Evolutionary conservation across 2,888 invertebrate species (phyloP).

Genomic region (Phalera bucephala): DNA sequence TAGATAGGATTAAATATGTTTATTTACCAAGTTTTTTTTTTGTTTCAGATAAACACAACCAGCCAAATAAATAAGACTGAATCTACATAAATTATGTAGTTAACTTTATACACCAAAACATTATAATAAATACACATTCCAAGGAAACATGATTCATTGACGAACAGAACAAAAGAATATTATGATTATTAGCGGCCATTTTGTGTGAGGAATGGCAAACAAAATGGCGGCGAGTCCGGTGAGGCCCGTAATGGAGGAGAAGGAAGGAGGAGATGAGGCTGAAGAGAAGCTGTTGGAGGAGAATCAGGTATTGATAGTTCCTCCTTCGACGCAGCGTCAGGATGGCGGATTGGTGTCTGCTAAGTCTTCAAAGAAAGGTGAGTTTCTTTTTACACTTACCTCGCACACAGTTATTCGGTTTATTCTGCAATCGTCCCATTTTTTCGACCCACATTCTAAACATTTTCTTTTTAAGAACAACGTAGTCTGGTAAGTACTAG

Average conservation of each 20-base stretch:
- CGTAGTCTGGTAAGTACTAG: no score
- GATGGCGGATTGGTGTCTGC: slow-evolving; percentile 48
- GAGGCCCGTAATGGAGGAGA: slow-evolving; percentile 45
- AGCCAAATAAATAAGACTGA: slow-evolving; percentile 34
- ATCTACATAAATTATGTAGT: slow-evolving; percentile 34
- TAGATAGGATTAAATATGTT: no score
- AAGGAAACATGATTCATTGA: slow-evolving; percentile 7
- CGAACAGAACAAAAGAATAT: slow-evolving; percentile 7
- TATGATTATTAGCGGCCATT: slow-evolving; percentile 37
- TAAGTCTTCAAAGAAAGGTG: slow-evolving; percentile 76
- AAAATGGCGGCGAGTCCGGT: slow-evolving; percentile 59
- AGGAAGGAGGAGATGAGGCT: slow-evolving; percentile 54
- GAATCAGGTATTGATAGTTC: slow-evolving; percentile 48
- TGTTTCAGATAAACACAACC: slow-evolving; percentile 28
- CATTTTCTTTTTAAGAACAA: no score
- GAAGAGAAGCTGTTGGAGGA: slow-evolving; percentile 59
- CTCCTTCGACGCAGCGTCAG: slow-evolving; percentile 25
- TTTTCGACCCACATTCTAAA: no score
- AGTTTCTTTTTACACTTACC: slow-evolving; percentile 11
- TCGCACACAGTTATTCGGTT: no score
- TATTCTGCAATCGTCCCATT: no score
- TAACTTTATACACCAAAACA: slow-evolving; percentile 21
- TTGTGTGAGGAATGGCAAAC: slow-evolving; percentile 33
- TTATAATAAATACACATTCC: slow-evolving; percentile 25
- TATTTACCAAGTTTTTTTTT: slow-evolving; percentile 1